Conservation (phyloP, 30 jellyfish, hydroid and myxozoan species). For the Nemopilema nomurai region DNA sequence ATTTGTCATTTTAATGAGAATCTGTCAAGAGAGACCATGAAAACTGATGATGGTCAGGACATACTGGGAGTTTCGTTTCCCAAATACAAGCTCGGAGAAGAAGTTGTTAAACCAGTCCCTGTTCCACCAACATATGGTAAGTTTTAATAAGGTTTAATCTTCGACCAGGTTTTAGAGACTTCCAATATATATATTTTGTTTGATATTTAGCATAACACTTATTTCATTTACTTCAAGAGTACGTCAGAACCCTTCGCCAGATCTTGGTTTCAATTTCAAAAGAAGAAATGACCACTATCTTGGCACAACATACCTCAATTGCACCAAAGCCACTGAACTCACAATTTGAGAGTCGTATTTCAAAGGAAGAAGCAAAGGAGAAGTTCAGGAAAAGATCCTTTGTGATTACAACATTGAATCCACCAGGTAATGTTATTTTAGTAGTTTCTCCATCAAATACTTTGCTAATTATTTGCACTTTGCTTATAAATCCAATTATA, state of each 20-base stretch:
- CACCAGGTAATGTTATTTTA: slow-evolving; percentile 4
- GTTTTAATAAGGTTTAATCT: background rate
- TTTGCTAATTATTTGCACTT: background rate
- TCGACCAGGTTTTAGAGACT: background rate
- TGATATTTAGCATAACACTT: no score
- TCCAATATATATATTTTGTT: no score
- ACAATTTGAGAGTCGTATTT: no score
- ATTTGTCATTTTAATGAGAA: slow-evolving; percentile 47
- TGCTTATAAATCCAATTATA: background rate
- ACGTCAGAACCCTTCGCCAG: no score
- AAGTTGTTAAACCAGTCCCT: slow-evolving; percentile 14
- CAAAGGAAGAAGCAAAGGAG: no score
- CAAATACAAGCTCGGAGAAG: slow-evolving; percentile 33
- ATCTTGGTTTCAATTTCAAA: no score
- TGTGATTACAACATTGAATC: background rate
- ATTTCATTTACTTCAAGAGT: no score
- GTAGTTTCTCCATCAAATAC: background rate
- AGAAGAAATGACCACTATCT: background rate
- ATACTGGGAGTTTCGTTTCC: slow-evolving; percentile 14
- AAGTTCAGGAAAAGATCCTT: background rate
- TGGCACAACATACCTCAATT: no score
- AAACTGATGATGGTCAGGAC: slow-evolving; percentile 11
- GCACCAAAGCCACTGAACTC: no score
- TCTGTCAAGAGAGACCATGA: background rate
- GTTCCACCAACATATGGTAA: slow-evolving; percentile 32